Percentiles rank a stretch among this genome's conserved stretches.
phyloP scores from a whole-genome alignment of 2,113 vertebrate species.

The Xenus cinereus region DNA sequence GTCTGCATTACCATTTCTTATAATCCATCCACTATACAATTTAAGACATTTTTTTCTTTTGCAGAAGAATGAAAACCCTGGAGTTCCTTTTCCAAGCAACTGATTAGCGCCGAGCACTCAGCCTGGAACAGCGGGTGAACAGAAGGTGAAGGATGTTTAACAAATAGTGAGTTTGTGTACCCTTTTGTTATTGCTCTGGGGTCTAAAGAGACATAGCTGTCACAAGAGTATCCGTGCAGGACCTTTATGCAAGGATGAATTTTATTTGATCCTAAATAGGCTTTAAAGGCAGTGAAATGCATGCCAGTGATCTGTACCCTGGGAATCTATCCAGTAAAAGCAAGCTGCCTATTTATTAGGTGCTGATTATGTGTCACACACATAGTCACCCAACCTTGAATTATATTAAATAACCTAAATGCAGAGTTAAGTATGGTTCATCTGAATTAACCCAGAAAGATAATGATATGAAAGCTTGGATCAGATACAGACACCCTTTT shows the following conservation, averaged over 20 bases:
- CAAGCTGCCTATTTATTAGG: not conserved
- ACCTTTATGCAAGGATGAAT: not conserved
- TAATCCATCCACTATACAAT: not conserved
- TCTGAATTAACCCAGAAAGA: not conserved
- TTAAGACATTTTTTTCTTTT: not conserved
- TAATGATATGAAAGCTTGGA: not conserved
- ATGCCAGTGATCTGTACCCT: not conserved
- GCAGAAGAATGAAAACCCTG: not conserved
- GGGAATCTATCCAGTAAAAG: not conserved
- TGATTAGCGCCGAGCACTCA: not conserved
- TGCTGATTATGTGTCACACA: not conserved
- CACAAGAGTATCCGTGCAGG: not conserved
- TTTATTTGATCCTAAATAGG: constrained; percentile 13
- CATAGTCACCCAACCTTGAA: not conserved
- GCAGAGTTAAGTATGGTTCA: not conserved
- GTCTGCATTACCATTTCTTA: not conserved
- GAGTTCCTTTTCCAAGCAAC: not conserved
- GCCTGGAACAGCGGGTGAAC: fast-evolving
- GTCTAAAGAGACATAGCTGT: not conserved
- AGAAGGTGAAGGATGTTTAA: not conserved
- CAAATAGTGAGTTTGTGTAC: not conserved
- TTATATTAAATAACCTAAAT: constrained; percentile 10
- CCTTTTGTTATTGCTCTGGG: not conserved
- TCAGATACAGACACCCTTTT: not conserved
- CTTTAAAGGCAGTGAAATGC: not conserved